Base-by-base conservation (phyloP, 1,140 invertebrate species). In the Lethrus apterus region DNA sequence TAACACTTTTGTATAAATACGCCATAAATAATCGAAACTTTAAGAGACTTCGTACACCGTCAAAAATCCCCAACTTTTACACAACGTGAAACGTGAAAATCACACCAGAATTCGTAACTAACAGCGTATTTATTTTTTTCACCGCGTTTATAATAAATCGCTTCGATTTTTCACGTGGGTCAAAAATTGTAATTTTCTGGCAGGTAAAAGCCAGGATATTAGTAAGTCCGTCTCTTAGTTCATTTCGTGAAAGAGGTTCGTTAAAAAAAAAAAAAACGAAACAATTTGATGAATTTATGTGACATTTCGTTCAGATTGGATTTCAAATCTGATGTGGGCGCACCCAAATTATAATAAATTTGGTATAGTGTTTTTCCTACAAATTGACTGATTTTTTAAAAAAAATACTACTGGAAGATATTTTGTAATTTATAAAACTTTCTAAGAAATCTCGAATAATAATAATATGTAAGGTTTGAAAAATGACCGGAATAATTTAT, bases 1-100 rank as follows among this genome's bases (percentile, higher is more conserved):
- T 55, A 55, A 52, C 50, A 49, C 38, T 51, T 55, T 52, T 55
- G 44, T 55, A 55, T 55, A 55, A 55, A 55, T 46, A 55, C 36
- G 41, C 29, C 17, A 55, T 55, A 51, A 49, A 55, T 55, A 51
- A 51, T 44, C 42, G 10, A 17, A 41, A 44, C 19, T 15, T 13
- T 31, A 24, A 23, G 13, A 9, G 32, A 47, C 10, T 10, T 24
- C 2, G 7, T 42, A 20, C 34, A 51, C 38, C 34, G 40, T 33
- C 21, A 44, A 33, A 44, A 5, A 23, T n/a, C 5, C 2, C 11
- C 17, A 1, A 7, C 9, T 9, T n/a, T n/a, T n/a, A 4, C 2
- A 17, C 4, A 4, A 2, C 9, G 19, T 4, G 4, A 13, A 13
- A 3, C 9, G 10, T 20, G 13, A 20, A 36, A 1, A 10, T 20